Conservation (phyloP, 1,140 invertebrate genomes). For the Heliconius himera region DNA sequence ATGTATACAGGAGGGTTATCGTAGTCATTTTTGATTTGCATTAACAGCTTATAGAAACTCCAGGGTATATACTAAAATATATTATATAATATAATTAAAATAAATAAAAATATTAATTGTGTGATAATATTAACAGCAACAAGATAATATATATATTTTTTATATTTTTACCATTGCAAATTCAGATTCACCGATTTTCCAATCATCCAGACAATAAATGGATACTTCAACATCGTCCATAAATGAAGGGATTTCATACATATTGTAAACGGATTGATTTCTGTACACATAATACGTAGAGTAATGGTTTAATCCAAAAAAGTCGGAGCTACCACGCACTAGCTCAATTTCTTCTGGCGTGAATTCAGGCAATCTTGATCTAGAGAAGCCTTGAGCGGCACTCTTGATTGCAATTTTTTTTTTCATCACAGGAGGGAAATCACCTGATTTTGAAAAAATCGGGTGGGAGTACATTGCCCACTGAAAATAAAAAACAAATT, state of each 20-base stretch:
- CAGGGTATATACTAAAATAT: slow-evolving; percentile 44
- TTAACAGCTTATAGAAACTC: slow-evolving; percentile 57
- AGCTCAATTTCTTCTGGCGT: slow-evolving; percentile 56
- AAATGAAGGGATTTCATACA: slow-evolving; percentile 35
- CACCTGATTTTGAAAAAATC: slow-evolving; percentile 81
- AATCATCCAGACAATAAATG: slow-evolving; percentile 37
- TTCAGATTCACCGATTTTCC: slow-evolving; percentile 39
- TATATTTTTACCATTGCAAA: neutral
- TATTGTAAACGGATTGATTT: slow-evolving; percentile 54
- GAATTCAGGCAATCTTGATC: slow-evolving; percentile 72
- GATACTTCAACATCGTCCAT: slow-evolving; percentile 34
- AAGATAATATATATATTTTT: too few relatives aligned
- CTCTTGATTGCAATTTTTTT: slow-evolving; percentile 78
- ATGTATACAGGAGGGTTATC: slow-evolving; percentile 59
- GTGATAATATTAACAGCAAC: too few relatives aligned
- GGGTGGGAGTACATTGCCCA: slow-evolving; percentile 71
- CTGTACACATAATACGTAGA: slow-evolving; percentile 61
- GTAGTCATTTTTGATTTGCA: slow-evolving; percentile 56
- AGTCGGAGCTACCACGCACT: slow-evolving; percentile 77
- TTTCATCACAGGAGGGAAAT: slow-evolving; percentile 83
- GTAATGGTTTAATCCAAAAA: slow-evolving; percentile 84
- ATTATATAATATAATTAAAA: neutral
- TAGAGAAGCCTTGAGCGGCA: slow-evolving; percentile 62
- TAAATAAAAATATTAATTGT: neutral
- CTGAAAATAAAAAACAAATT: slow-evolving; percentile 42